Conservation (phyloP, 2,888 invertebrate genomes). For the Parnassius mnemosyne region DNA sequence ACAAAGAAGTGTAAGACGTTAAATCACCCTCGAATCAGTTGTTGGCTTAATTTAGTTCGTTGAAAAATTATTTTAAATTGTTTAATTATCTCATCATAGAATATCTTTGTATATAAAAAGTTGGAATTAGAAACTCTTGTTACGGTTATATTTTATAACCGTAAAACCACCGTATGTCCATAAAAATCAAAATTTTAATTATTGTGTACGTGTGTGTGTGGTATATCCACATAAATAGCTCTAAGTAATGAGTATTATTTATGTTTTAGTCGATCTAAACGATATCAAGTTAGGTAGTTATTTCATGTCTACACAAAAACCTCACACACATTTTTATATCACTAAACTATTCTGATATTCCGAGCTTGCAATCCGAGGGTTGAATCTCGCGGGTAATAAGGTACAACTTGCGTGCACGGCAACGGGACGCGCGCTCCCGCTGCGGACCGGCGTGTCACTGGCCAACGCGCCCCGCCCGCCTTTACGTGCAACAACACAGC, state of each 20-base stretch:
- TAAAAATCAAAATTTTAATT: background rate
- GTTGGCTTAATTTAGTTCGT: slow-evolving; percentile 12
- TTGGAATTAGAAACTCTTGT: background rate
- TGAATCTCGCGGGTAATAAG: slow-evolving; percentile 33
- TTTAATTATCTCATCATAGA: slow-evolving; percentile 1
- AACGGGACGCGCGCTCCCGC: slow-evolving; percentile 54
- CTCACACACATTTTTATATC: slow-evolving; percentile 9
- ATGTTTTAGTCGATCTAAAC: background rate
- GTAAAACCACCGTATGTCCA: no score
- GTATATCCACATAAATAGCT: background rate
- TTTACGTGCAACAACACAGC: slow-evolving; percentile 49
- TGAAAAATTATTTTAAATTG: slow-evolving; percentile 17
- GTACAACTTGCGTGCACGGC: slow-evolving; percentile 32
- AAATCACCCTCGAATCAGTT: slow-evolving; percentile 12
- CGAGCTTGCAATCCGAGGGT: background rate
- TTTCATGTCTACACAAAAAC: slow-evolving; percentile 3
- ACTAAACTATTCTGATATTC: slow-evolving; percentile 10
- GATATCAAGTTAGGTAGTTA: background rate
- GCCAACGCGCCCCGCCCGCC: slow-evolving; percentile 45
- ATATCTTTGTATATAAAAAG: background rate
- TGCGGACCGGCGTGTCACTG: slow-evolving; percentile 66
- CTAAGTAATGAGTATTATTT: no score
- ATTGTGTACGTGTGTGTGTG: background rate
- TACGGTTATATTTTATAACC: background rate
- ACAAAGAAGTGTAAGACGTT: slow-evolving; percentile 18